A percentile compares a stretch with the other conserved stretches of the same genome.
Evolutionary conservation across 2,797 vertebrate genomes (phyloP).

Genomic region (Benthosema pterotum): DNA sequence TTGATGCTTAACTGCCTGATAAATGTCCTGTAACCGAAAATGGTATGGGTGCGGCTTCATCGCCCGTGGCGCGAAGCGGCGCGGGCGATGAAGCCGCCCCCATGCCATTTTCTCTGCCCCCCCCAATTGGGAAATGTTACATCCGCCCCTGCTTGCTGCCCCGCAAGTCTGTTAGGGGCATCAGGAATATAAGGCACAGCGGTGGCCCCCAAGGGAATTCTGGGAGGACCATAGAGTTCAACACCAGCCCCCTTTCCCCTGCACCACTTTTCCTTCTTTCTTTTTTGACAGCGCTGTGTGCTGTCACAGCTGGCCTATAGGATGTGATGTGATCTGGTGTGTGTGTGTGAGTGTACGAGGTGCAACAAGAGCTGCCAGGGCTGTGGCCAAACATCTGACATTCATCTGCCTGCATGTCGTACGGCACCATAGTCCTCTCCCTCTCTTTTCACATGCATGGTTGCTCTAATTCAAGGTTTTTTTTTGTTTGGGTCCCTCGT

Average conservation of each 20-base stretch:
- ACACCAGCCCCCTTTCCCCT: no score
- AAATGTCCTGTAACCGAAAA: no score
- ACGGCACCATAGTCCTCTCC: constrained; percentile 29
- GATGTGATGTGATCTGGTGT: constrained; percentile 18
- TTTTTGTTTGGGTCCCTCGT: no score
- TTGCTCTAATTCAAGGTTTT: constrained; percentile 26
- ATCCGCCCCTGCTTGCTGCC: no score
- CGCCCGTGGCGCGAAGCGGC: no score
- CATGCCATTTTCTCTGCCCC: no score
- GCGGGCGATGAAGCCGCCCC: no score
- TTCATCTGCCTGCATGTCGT: constrained; percentile 35
- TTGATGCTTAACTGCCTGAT: no score
- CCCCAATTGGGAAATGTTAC: no score
- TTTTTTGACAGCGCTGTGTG: constrained; percentile 10
- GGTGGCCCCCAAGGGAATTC: neutral
- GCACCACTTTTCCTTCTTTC: no score
- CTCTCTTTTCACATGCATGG: constrained; percentile 45
- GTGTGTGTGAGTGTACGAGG: constrained; percentile 11
- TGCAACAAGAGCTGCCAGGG: constrained; percentile 19
- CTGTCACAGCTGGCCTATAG: constrained; percentile 27
- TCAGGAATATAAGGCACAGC: neutral
- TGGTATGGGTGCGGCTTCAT: no score
- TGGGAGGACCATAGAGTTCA: constrained; percentile 1
- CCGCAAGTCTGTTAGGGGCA: constrained; percentile 10
- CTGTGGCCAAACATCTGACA: constrained; percentile 65